Evolutionary conservation across 2,888 invertebrate species (phyloP), one percentile per base, ranked within the genome.

Genomic region (Tricholauxania praeusta): DNA sequence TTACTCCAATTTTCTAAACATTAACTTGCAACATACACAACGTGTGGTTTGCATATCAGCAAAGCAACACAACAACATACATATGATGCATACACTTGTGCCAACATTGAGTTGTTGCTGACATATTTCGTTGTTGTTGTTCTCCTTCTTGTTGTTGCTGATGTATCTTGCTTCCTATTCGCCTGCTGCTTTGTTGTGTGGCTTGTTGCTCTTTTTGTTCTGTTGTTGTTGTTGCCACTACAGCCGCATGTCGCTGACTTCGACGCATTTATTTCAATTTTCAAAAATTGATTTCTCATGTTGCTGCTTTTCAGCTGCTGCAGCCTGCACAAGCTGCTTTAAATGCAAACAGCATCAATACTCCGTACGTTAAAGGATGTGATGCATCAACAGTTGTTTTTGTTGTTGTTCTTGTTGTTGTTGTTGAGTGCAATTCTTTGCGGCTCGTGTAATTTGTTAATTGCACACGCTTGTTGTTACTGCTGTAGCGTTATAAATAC

Each of bases 271-370:
- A 55, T 57, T 53, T 69, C 39, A 51, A 57, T 73, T 73, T 73
- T 59, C 72, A 78, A 82, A n/a, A 81, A 81, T 81, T 81, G 82
- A 82, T 79, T 82, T 81, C 81, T 79, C 81, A 76, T 82, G 82
- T 82, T 28, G 39, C 64, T 57, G 57, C 39, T 28, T 28, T 28
- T 28, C 28, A 28, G 28, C 28, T 28, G 28, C 28, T 28, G 2
- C 28, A 28, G 28, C 28, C 28, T 28, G 12, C 53, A 39, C 32
- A 53, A 52, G 73, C 57, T 62, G 69, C 57, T 57, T 22, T 65
- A 68, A 57, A 12, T 28, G 55, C n/a, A 39, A 39, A 28, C 17
- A 53, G 65, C 62, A 62, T 53, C 19, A 19, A 48, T 15, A 15
- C 55, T 39, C 28, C 28, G 47, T 39, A 22, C 28, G 32, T 65